Base-by-base conservation (phyloP, 2,888 invertebrate genomes). In the Eupithecia exiguata region DNA sequence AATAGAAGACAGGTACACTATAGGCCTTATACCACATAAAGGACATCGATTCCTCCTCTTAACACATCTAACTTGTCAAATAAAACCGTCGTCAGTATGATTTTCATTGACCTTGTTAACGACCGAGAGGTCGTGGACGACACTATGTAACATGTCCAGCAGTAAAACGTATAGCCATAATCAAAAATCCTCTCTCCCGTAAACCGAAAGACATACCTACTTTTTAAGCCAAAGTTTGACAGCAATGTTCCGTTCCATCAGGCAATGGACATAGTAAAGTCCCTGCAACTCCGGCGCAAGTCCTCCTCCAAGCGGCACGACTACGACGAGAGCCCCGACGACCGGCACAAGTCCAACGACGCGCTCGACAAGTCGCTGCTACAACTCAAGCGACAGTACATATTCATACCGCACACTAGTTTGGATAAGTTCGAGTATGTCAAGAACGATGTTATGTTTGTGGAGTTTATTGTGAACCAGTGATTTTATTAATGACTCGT, bases 341-440 rank as follows among this genome's bases (percentile, higher is more conserved):
- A 89, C 53, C 87, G 81, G 78, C 85, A 77, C 71, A 87, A 80
- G 66, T 91, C 91, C 1, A 88, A 81, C 0, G 93, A 92, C 36
- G 83, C 86, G 0, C 78, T 93, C 46, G 92, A 92, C 84, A 89
- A 89, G 82, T 86, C 85, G 0, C 84, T 93, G 21, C 74, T 90
- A 5, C 92, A 92, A 78, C 79, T 93, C 75, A 94, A 93, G 79
- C 86, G 94, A 68, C 95, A 95, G 84, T 96, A 96, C 86, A 95
- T 96, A 84, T 96, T 96, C 87, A 95, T 96, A 75, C 96, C 96
- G 0, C 96, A 96, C 84, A 92, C 95, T 0, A 95, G 94, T 58
- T 79, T 96, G 10, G 95, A 95, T 77, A 96, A 96, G 88, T 92
- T 95, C 72, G 93, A 95, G 61, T 96, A 95, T 77, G 83, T 96